phyloP scores from a whole-genome alignment of 1,140 invertebrate genomes.

The Epicauta chinensis region DNA sequence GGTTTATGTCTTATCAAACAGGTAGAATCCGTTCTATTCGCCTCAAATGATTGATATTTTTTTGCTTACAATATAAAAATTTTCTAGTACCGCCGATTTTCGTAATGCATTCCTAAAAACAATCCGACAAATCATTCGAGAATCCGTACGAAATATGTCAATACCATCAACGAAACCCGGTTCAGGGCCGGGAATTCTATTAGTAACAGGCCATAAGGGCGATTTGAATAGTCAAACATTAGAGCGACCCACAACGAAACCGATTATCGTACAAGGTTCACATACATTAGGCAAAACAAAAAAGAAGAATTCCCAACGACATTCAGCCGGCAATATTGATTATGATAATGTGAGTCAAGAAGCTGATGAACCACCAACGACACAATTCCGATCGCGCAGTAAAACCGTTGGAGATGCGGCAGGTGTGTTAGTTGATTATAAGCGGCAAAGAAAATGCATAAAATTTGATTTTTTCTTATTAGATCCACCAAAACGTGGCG shows the following conservation, averaged over 20 bases:
- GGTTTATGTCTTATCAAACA: slow-evolving; percentile 94
- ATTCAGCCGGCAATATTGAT: slow-evolving; percentile 84
- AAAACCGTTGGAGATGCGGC: slow-evolving; percentile 81
- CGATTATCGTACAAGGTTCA: slow-evolving; percentile 55
- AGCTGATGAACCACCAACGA: slow-evolving; percentile 45
- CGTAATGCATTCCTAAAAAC: slow-evolving; percentile 94
- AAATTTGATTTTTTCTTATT: too few relatives aligned
- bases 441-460: slow-evolving; percentile 1
- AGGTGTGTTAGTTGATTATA: slow-evolving; percentile 45
- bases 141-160: slow-evolving; percentile 91
- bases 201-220: slow-evolving; percentile 42
- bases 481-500: slow-evolving; percentile 38
- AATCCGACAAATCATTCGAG: slow-evolving; percentile 92
- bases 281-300: slow-evolving; percentile 68
- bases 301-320: slow-evolving; percentile 70
- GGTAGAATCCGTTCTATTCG: too few relatives aligned
- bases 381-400: slow-evolving; percentile 72
- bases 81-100: slow-evolving; percentile 86
- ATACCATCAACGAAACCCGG: slow-evolving; percentile 74
- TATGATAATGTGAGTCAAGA: slow-evolving; percentile 67
- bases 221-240: slow-evolving; percentile 36
- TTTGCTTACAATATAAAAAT: slow-evolving; percentile 15
- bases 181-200: slow-evolving; percentile 38
- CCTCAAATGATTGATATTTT: too few relatives aligned
- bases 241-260: slow-evolving; percentile 36